Conservation (phyloP, 2,888 invertebrate genomes). For the Lepidochrysops patricia region DNA sequence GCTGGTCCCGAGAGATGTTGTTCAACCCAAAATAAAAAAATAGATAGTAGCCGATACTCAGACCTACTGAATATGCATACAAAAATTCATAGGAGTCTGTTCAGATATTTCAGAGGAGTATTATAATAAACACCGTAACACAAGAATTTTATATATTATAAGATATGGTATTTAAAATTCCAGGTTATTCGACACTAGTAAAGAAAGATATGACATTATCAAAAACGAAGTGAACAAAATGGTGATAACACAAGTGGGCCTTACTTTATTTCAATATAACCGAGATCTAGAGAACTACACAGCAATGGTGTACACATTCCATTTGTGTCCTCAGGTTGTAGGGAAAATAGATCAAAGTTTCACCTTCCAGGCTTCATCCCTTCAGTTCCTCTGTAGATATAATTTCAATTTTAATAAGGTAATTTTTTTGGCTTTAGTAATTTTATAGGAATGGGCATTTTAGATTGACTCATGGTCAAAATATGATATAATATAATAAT, state of each 20-base stretch:
- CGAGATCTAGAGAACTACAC: slow-evolving; percentile 73
- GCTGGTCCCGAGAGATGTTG: too few relatives aligned
- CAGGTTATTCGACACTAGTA: slow-evolving; percentile 58
- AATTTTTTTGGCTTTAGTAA: slow-evolving; percentile 22
- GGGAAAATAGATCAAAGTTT: slow-evolving; percentile 76
- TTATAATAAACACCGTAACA: too few relatives aligned
- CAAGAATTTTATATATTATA: background rate
- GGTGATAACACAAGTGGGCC: slow-evolving; percentile 80
- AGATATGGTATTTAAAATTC: slow-evolving; percentile 23
- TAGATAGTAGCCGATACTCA: too few relatives aligned
- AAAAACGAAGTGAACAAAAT: slow-evolving; percentile 59
- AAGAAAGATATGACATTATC: slow-evolving; percentile 51
- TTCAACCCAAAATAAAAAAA: too few relatives aligned
- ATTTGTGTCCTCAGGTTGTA: slow-evolving; percentile 78
- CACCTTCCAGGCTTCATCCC: slow-evolving; percentile 76
- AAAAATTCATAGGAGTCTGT: too few relatives aligned
- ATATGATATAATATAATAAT: background rate
- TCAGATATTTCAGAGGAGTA: too few relatives aligned
- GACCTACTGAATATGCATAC: too few relatives aligned
- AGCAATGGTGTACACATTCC: slow-evolving; percentile 79
- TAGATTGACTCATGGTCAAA: background rate
- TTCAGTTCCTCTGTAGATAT: slow-evolving; percentile 77
- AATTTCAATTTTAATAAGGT: slow-evolving; percentile 87
- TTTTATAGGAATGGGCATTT: background rate
- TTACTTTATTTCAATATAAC: slow-evolving; percentile 77